Evolutionary conservation across 1,140 invertebrate species (phyloP), one percentile per base, ranked within the genome.

Genomic region (Drosophila nigrodunni): DNA sequence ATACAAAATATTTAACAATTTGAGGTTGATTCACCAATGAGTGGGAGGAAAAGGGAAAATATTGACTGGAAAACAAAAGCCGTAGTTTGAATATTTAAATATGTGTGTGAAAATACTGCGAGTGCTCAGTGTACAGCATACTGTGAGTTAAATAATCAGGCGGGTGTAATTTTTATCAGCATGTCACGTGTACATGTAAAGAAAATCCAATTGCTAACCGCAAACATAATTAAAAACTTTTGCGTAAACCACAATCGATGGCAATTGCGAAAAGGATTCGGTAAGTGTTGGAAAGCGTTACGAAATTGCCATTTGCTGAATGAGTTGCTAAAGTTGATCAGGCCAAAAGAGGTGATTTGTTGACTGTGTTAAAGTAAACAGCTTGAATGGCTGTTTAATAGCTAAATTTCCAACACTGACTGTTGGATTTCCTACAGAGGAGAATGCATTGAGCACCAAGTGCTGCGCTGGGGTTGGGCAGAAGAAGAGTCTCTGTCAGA

Each of bases 171-270:
- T 80, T 74, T 59, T 39, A 30, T 57, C 46, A 35, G 49, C 39
- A 61, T 68, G 62, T 85, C 78, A 78, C 74, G 78, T 77, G 81
- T 72, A 34, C 44, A 25, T 66, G 62, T 65, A 60, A 80, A 75
- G 77, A 76, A 75, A 80, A 89, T 89, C 85, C 80, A 88, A 88
- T 88, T 85, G 85, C 74, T 89, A 89, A 89, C 85, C 85, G 74
- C 85, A 88, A 88, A 88, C 85, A 88, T 89, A 89, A 88, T 88
- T 88, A 88, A 88, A 88, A 88, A 89, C 85, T 88, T 30, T 89
- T 88, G 71, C 78, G 54, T 71, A 89, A 30, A 89, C 85, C 85
- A 85, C 85, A 88, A 89, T 89, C 80, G 77, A 88, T 83, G 67
- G 15, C 68, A 52, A 69, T 35, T 61, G 44, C 67, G 59, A 60